Evolutionary conservation across 2,888 invertebrate species (phyloP).

Genomic region (Lottia scabra): DNA sequence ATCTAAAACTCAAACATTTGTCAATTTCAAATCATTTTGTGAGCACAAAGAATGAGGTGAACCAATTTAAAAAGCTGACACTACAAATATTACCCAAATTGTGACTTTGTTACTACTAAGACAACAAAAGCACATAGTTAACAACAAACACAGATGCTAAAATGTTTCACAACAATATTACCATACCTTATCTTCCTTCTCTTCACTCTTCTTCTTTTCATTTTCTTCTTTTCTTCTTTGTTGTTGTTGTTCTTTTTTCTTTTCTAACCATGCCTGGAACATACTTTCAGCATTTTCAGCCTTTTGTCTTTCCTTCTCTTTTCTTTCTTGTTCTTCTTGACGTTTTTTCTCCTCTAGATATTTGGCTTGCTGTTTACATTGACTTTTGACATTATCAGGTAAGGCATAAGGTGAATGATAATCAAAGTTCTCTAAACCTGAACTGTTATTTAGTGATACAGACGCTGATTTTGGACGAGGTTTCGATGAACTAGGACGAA

Average conservation of each 20-base stretch:
- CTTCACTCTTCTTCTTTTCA: constrained; percentile 37
- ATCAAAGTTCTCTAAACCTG: constrained; percentile 38
- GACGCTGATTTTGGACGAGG: constrained; percentile 53
- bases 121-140: too few species aligned
- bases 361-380: constrained; percentile 42
- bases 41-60: too few species aligned
- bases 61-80: too few species aligned
- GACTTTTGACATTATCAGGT: constrained; percentile 50
- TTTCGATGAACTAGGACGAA: constrained; percentile 34
- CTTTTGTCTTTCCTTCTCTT: constrained; percentile 50
- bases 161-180: constrained; percentile 10
- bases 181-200: constrained; percentile 47
- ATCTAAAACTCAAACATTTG: too few species aligned
- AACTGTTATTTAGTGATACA: constrained; percentile 17
- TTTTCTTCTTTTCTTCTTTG: constrained; percentile 37
- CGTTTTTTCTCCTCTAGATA: constrained; percentile 41
- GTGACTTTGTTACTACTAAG: too few species aligned
- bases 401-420: constrained; percentile 64
- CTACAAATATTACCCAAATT: too few species aligned
- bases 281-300: constrained; percentile 48
- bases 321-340: constrained; percentile 44
- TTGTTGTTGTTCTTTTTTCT: constrained; percentile 42
- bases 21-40: too few species aligned
- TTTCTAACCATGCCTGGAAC: constrained; percentile 55
- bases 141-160: not conserved